A percentile compares a stretch with the other conserved stretches of the same genome.
phyloP scores from a whole-genome alignment of 92 coral and sea anemone genomes.

The Micromussa lordhowensis region DNA sequence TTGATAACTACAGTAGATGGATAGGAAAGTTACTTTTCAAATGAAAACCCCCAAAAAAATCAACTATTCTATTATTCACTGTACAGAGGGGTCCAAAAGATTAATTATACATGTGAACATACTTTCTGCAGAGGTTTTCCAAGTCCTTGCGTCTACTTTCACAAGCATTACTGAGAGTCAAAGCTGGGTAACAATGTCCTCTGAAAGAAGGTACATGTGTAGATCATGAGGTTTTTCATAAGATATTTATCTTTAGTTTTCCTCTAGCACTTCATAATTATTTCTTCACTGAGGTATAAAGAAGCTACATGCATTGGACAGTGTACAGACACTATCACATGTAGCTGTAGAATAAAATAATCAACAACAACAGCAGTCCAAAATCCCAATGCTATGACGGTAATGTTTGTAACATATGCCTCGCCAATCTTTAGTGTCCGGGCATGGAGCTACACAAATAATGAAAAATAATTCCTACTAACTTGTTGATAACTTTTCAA shows the following conservation, averaged over 20 bases:
- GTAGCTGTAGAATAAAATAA: too few species aligned
- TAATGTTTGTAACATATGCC: not conserved
- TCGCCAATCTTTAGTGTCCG: not conserved
- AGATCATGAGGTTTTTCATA: not conserved
- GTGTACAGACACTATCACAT: too few species aligned
- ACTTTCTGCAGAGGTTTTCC: constrained; percentile 49
- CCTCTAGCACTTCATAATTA: not conserved
- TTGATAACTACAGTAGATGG: too few species aligned
- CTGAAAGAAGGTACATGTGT: constrained; percentile 59
- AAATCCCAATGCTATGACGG: not conserved
- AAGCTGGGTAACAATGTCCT: constrained; percentile 80
- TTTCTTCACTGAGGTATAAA: too few species aligned
- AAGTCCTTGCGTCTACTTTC: constrained; percentile 75
- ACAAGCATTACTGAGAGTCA: constrained; percentile 73
- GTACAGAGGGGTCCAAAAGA: not conserved
- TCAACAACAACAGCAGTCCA: too few species aligned
- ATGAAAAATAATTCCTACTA: not conserved
- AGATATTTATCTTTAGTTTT: not conserved
- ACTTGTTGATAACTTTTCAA: not conserved
- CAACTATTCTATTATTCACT: not conserved
- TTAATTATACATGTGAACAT: not conserved
- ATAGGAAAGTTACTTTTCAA: too few species aligned
- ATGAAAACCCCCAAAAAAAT: too few species aligned
- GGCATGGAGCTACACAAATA: not conserved
- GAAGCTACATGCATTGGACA: too few species aligned